Evolutionary conservation across 2,797 vertebrate species (phyloP), one percentile per base, ranked within the genome.

Genomic region (Gymnodraco acuticeps): DNA sequence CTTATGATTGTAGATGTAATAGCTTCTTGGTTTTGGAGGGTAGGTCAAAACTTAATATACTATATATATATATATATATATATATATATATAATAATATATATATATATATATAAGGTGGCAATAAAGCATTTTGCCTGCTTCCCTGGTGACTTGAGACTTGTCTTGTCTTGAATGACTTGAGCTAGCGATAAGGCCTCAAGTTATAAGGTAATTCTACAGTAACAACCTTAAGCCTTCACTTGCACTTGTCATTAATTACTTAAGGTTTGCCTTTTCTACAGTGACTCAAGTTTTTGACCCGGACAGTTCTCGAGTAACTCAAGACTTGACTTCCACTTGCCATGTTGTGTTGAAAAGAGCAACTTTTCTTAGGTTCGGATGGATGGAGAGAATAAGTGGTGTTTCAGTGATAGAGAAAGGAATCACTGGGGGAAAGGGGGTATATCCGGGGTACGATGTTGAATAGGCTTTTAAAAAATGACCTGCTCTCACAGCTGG

Each of bases 291-390:
- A 7, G n/a, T 13, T 10, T n/a, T 52, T 61, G 23, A 59, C 15
- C 13, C 27, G 3, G 8, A 54, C 11, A 33, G 43, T 43, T 70
- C 50, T 38, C 3, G 0, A 50, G 14, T 50, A 10, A 46, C 51
- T 41, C 1, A 3, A 69, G 20, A 67, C 55, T 51, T 11, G 42
- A 59, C n/a, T n/a, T 31, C 3, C 0, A 19, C 12, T 20, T 56
- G n/a, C 13, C 13, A 2, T 27, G 17, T 62, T 56, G 56, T 41
- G 20, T 33, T 55, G 54, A 12, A 43, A 15, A 9, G 45, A 68
- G 72, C 51, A 66, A 68, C 71, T 64, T 61, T 60, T 55, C 52
- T 70, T 48, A 64, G 62, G 52, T 70, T 60, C 60, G 62, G 63
- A 61, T 12, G 17, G 61, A 60, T 33, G 60, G 70, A 20, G 46